phyloP scores from a whole-genome alignment of 2,113 vertebrate species.

The Heterocephalus glaber region DNA sequence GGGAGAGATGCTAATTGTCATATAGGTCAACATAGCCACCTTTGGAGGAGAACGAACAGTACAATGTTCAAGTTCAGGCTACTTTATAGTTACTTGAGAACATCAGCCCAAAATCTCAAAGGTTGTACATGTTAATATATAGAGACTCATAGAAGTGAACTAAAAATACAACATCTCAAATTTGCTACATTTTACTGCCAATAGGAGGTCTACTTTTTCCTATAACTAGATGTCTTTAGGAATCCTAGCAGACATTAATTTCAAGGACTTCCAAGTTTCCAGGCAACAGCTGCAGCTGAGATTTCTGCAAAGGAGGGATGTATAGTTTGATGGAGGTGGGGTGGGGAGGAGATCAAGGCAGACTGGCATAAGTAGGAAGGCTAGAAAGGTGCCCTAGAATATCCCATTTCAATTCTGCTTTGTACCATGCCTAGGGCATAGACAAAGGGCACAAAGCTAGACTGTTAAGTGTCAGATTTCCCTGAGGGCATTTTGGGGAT shows the following conservation, averaged over 20 bases:
- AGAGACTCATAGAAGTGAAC: constrained; percentile 53
- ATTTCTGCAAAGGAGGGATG: constrained; percentile 61
- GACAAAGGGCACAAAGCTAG: constrained; percentile 61
- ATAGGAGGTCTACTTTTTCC: constrained; percentile 52
- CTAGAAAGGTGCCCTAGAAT: constrained; percentile 55
- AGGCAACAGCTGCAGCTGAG: constrained; percentile 71
- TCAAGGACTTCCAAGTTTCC: constrained; percentile 69
- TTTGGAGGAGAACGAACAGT: not conserved
- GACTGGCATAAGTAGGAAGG: constrained; percentile 24
- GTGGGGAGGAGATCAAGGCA: constrained; percentile 36
- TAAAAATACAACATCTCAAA: constrained; percentile 66
- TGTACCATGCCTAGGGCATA: constrained; percentile 51
- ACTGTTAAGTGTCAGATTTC: constrained; percentile 66
- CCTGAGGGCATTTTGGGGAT: constrained; percentile 70
- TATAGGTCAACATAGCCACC: not conserved
- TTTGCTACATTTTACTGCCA: constrained; percentile 60
- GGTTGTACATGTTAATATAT: constrained; percentile 30
- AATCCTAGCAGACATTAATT: constrained; percentile 47
- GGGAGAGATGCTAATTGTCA: constrained; percentile 29
- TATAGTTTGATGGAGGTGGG: constrained; percentile 16
- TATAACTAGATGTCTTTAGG: constrained; percentile 66
- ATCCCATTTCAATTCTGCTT: constrained; percentile 60
- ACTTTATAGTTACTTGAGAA: constrained; percentile 50
- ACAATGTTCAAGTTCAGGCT: not conserved
- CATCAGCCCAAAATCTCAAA: constrained; percentile 34